These are phyloP conservation scores for Lonchura striata DNA, from an alignment of 2,113 vertebrate species.

Conservation along the genomic window DNA sequence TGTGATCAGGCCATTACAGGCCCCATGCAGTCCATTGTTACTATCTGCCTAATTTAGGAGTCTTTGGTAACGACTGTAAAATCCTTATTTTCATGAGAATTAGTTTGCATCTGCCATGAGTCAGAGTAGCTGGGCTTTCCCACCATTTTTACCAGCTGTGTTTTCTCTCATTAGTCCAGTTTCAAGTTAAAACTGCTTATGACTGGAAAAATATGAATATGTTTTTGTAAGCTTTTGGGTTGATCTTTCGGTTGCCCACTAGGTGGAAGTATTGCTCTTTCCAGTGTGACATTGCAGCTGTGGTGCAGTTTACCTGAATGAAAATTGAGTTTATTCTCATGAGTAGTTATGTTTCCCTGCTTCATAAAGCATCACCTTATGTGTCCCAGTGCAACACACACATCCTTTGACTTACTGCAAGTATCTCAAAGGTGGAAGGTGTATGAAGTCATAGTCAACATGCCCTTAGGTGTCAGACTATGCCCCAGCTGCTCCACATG, in stretches of 20 bases:
- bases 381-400: not conserved
- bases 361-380: constrained; percentile 16
- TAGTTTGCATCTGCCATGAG: constrained; percentile 26
- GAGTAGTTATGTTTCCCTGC: not conserved
- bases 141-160: constrained; percentile 57
- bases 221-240: not conserved
- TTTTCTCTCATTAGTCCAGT: constrained; percentile 57
- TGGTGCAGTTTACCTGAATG: constrained; percentile 5
- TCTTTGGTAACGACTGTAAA: constrained; percentile 50
- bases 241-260: constrained; percentile 2
- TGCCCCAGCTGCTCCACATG: constrained; percentile 22
- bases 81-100: constrained; percentile 54
- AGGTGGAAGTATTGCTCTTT: constrained; percentile 67
- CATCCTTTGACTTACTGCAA: not conserved
- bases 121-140: constrained; percentile 48
- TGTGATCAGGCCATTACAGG: not conserved
- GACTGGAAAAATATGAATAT: not conserved
- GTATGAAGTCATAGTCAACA: constrained; percentile 17
- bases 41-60: constrained; percentile 43
- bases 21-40: constrained; percentile 41
- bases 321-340: constrained; percentile 10
- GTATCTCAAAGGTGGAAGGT: constrained; percentile 27
- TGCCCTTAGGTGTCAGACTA: constrained; percentile 5
- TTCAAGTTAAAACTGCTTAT: constrained; percentile 53
- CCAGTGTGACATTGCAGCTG: not conserved